Percentiles rank a stretch among this genome's conserved stretches.
phyloP scores from a whole-genome alignment of 2,113 vertebrate species.

The Hassar affinis region DNA sequence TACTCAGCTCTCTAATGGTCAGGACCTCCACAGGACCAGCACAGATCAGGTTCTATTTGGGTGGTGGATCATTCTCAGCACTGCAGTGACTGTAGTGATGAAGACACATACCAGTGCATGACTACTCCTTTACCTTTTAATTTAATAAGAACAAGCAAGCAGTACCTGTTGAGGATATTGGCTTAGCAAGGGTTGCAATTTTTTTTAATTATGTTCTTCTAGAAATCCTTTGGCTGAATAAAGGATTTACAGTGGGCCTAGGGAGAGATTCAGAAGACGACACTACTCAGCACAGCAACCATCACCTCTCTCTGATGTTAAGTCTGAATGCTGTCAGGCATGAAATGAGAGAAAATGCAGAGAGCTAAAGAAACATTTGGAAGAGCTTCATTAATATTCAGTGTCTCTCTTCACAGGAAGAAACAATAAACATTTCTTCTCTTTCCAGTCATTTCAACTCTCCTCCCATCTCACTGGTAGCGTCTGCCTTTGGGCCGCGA shows the following conservation, averaged over 20 bases:
- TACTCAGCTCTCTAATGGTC: too few relatives aligned
- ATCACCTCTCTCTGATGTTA: background rate
- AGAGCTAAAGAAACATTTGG: background rate
- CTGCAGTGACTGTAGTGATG: too few relatives aligned
- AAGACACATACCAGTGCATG: background rate
- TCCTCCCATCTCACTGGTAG: slow-evolving; percentile 22
- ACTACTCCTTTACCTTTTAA: slow-evolving; percentile 5
- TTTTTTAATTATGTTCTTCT: background rate
- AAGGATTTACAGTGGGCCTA: background rate
- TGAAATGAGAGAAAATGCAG: slow-evolving; percentile 1
- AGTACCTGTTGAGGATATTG: background rate
- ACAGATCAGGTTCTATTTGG: too few relatives aligned
- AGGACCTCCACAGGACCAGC: too few relatives aligned
- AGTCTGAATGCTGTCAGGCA: slow-evolving; percentile 18
- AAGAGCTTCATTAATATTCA: slow-evolving; percentile 28
- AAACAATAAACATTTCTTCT: slow-evolving; percentile 30
- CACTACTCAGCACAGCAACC: slow-evolving; percentile 1
- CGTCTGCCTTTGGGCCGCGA: slow-evolving; percentile 10
- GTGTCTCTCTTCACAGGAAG: slow-evolving; percentile 3
- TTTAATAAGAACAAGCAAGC: background rate
- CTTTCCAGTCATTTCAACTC: slow-evolving; percentile 18
- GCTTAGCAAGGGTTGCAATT: background rate
- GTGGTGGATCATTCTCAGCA: too few relatives aligned
- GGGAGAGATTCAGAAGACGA: background rate
- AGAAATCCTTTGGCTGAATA: background rate